These are phyloP conservation scores for Cryptops parisi DNA, from an alignment of 2,888 invertebrate species.

Conservation along the genomic window DNA sequence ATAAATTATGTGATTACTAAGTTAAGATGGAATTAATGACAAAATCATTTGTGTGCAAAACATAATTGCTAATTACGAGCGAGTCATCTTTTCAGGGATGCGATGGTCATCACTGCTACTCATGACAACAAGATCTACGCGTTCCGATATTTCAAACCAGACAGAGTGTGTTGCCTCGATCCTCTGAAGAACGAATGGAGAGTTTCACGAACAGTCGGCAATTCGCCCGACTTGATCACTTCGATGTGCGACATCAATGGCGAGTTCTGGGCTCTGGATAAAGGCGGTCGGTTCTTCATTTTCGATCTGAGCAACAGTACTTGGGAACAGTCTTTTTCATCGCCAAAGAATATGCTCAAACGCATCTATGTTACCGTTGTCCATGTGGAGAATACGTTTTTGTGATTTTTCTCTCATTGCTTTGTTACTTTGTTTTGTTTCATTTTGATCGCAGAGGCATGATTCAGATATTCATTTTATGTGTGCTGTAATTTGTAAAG, in stretches of 20 bases:
- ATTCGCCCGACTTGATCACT: background rate
- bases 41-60: no score
- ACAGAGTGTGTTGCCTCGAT: slow-evolving; percentile 5
- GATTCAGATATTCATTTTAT: no score
- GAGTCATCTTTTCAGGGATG: background rate
- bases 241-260: background rate
- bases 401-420: no score
- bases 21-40: no score
- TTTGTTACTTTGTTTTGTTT: no score
- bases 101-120: background rate
- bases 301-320: slow-evolving; percentile 1
- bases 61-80: no score
- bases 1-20: no score
- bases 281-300: background rate
- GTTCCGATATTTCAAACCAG: slow-evolving; percentile 6
- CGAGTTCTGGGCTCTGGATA: slow-evolving; percentile 5
- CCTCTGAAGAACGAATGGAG: slow-evolving; percentile 7
- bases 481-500: no score
- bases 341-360: background rate
- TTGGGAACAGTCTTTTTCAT: slow-evolving; percentile 2
- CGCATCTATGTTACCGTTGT: background rate
- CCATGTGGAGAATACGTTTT: background rate
- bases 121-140: background rate
- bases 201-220: background rate
- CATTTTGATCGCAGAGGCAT: no score